Percentiles rank a stretch among this genome's conserved stretches.
These are phyloP conservation scores for Sclerurus mexicanus DNA, from an alignment of 2,113 vertebrate genomes.

Conservation along the genomic window DNA sequence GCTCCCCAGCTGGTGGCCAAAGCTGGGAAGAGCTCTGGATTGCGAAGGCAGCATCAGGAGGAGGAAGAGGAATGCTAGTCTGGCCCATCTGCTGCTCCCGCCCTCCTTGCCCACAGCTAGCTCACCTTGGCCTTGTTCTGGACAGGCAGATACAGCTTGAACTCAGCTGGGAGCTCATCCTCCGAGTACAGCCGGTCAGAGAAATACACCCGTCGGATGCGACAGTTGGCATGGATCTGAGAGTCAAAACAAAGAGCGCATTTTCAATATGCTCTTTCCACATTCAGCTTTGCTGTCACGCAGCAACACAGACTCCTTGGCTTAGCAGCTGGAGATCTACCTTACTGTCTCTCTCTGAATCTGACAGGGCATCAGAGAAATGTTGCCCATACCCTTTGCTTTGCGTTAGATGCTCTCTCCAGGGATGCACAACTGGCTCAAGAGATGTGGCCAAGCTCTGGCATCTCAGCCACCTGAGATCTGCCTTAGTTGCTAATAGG, in stretches of 20 bases:
- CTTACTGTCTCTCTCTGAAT: neutral
- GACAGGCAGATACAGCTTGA: conserved; percentile 94
- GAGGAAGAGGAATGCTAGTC: neutral
- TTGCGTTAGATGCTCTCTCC: neutral
- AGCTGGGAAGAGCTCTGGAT: neutral
- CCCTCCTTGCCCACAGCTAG: neutral
- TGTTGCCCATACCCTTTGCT: neutral
- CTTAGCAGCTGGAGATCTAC: neutral
- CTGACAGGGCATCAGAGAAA: neutral
- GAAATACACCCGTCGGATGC: conserved; percentile 95
- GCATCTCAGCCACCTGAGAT: neutral
- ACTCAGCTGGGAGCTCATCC: conserved; percentile 95
- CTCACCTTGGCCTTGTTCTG: conserved; percentile 95
- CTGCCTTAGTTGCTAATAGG: neutral
- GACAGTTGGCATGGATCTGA: conserved; percentile 96
- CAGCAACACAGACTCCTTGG: neutral
- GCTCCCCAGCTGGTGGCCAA: neutral
- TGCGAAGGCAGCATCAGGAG: neutral
- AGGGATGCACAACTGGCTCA: neutral
- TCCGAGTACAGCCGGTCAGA: conserved; percentile 96
- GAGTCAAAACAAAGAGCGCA: neutral
- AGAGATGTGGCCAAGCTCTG: neutral
- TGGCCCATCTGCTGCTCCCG: neutral
- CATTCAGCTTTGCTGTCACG: neutral
- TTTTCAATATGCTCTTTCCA: neutral